Evolutionary conservation across 2,888 invertebrate species (phyloP).

Genomic region (Hylaea fasciaria): DNA sequence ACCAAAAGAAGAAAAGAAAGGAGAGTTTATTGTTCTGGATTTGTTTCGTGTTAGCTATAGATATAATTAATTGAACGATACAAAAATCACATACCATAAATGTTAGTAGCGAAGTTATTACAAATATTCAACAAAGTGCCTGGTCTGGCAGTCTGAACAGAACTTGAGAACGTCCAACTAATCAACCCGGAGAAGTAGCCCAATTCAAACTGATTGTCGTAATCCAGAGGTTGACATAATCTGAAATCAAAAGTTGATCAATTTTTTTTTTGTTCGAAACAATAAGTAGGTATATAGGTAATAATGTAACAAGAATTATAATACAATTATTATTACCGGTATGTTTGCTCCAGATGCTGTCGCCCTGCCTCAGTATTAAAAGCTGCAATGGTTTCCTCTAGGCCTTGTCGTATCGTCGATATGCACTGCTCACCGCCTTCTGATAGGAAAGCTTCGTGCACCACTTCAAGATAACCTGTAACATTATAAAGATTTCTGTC

Average conservation of each 20-base stretch:
- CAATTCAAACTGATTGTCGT: slow-evolving; percentile 62
- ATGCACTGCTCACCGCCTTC: slow-evolving; percentile 75
- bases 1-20: too few species aligned
- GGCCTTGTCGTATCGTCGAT: slow-evolving; percentile 63
- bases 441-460: slow-evolving; percentile 73
- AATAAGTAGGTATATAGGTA: too few species aligned
- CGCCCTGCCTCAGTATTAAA: slow-evolving; percentile 65
- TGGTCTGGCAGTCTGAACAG: slow-evolving; percentile 67
- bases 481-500: slow-evolving; percentile 11
- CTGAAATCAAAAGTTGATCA: slow-evolving; percentile 49
- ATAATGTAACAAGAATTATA: too few species aligned
- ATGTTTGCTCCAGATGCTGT: slow-evolving; percentile 57
- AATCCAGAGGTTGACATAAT: slow-evolving; percentile 64
- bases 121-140: slow-evolving; percentile 63
- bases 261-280: too few species aligned
- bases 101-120: slow-evolving; percentile 57
- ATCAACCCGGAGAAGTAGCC: slow-evolving; percentile 74
- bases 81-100: slow-evolving; percentile 62
- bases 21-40: too few species aligned
- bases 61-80: too few species aligned
- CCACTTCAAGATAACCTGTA: slow-evolving; percentile 82
- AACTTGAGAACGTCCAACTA: slow-evolving; percentile 71
- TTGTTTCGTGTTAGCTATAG: too few species aligned
- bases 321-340: slow-evolving; percentile 50
- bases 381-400: slow-evolving; percentile 64